Evolutionary conservation across 64 coral and sea anemone genomes (phyloP), one percentile per base, ranked within the genome.

Genomic region (Dendrophyllia cribrosa): DNA sequence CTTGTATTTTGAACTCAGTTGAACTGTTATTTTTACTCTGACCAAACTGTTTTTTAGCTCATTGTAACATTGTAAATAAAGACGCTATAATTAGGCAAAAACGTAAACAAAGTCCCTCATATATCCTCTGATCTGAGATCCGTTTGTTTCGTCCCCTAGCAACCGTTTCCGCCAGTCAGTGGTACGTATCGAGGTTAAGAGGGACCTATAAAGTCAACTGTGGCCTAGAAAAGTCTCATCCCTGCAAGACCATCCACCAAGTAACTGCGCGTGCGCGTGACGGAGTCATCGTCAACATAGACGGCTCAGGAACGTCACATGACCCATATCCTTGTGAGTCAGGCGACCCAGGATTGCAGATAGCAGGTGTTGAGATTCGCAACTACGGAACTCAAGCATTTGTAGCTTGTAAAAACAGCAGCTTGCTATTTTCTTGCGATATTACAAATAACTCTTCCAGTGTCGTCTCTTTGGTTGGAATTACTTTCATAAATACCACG

Each of bases 301-400:
- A 90, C 10, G 88, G 88, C 6, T 14, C 21, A 13, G 76, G 44
- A 2, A 82, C 88, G 50, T 46, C 51, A 58, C 64, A 63, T 71
- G 76, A 90, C 51, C 88, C 88, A 45, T 90, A 90, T 47, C 76
- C 66, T 3, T 90, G 88, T n/a, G 69, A 78, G 1, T 34, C 84
- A 8, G 7, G 6, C 9, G 16, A 1, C 55, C 50, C 1, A 5
- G 74, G 1, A 55, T 22, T 53, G 17, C 16, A 43, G 1, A 17
- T 6, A 43, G 49, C 56, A 13, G 44, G 60, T n/a, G 3, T 66
- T 20, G 20, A 13, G 7, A 56, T 90, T 19, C 22, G 25, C 9
- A 56, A 47, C 9, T 72, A 90, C 21, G 34, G 8, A 1, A 43
- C 59, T 59, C 75, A 67, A 19, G 76, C 62, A 2, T 82, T 70